Percentiles rank a stretch among this genome's conserved stretches.
Conservation (phyloP, 1,140 invertebrate genomes). For the Lordiphosa mommai region DNA sequence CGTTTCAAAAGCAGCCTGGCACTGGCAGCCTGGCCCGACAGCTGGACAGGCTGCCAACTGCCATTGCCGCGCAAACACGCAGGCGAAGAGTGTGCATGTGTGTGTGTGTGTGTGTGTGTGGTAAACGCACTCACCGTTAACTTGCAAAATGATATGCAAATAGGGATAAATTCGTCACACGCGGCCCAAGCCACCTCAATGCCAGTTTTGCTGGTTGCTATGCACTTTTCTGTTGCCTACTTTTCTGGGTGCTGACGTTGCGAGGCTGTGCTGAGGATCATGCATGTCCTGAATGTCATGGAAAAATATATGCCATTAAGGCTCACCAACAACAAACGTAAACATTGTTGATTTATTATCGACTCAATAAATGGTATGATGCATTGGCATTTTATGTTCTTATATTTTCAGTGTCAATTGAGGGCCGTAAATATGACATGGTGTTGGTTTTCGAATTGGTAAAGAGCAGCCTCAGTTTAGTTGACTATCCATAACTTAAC, state of each 20-base stretch:
- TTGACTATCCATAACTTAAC: too few species aligned
- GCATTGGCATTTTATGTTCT: too few species aligned
- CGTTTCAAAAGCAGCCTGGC: constrained; percentile 57
- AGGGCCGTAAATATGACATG: too few species aligned
- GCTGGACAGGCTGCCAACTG: constrained; percentile 24
- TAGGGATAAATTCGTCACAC: constrained; percentile 71
- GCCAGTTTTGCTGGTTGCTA: constrained; percentile 2
- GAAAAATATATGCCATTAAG: too few species aligned
- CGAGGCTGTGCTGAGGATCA: too few species aligned
- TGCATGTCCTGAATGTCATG: too few species aligned
- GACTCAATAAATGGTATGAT: too few species aligned
- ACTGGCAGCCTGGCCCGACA: constrained; percentile 18
- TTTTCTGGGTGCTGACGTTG: background rate
- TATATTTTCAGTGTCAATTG: too few species aligned
- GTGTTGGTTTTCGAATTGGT: too few species aligned
- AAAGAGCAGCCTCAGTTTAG: too few species aligned
- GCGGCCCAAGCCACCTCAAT: constrained; percentile 19
- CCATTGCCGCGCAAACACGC: constrained; percentile 36
- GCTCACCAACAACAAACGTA: background rate
- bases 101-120: constrained; percentile 17
- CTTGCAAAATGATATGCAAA: constrained; percentile 78
- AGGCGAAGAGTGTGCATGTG: background rate
- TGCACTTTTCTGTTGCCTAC: background rate
- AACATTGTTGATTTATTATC: too few species aligned
- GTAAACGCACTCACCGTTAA: constrained; percentile 54